Evolutionary conservation across 2,888 invertebrate genomes (phyloP), one percentile per base, ranked within the genome.

Genomic region (Sesamia inferens): DNA sequence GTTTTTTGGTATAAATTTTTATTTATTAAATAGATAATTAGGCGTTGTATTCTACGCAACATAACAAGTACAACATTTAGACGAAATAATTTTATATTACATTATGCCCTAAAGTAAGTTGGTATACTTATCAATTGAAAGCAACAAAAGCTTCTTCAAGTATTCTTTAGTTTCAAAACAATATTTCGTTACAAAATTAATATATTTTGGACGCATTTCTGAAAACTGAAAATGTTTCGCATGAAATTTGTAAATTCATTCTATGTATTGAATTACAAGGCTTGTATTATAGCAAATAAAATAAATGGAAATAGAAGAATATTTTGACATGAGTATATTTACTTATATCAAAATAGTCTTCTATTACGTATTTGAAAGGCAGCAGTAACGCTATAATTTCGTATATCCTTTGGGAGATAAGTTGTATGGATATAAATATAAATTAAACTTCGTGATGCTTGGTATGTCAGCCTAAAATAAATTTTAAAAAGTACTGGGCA

Each of bases 351-450:
- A n/a, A n/a, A n/a, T n/a, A n/a, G n/a, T n/a, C n/a, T n/a, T n/a
- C n/a, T n/a, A n/a, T n/a, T n/a, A n/a, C n/a, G n/a, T 65, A 71
- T 76, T 78, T 78, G 59, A 55, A 71, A 55, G 79, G 44, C 55
- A 61, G 31, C 48, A 63, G 31, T 44, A 64, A 59, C 44, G n/a
- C 24, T 44, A 48, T 55, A 61, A 55, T 44, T 78, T 61, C 42
- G 22, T 16, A 65, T 39, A 42, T 42, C 76, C 76, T 62, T 57
- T 5, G 79, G 79, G 79, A 66, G 51, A 11, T 16, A 16, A 44
- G 19, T 8, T 31, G 48, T 61, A 54, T 48, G 48, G 0, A 65
- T 73, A n/a, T 57, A 51, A 79, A 62, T 78, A 71, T 22, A 31
- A 44, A 73, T 51, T 57, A 31, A 31, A 31, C 31, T 62, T 71